Base-by-base conservation (phyloP, 2,888 invertebrate species). In the Leptura quadrifasciata region DNA sequence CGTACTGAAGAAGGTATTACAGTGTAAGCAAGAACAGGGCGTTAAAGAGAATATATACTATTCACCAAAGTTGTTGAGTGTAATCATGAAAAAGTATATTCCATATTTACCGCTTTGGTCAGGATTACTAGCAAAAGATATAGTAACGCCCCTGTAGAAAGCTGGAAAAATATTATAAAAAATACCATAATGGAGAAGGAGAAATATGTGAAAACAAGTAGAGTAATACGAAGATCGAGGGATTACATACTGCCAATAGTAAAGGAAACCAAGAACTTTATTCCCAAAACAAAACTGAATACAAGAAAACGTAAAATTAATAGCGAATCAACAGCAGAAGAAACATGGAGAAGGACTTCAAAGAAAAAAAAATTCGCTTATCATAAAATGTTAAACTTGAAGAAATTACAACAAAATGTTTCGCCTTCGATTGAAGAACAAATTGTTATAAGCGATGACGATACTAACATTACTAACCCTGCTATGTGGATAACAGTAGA, bases 31-130 rank as follows among this genome's bases (percentile, higher is more conserved):
- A 18, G 18, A 47, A 0, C 64, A 64, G 17, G 9, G 5, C 47
- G 21, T 12, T 10, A 8, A 64, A 20, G 2, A 6, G 18, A 39
- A 63, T 20, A 52, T 52, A 17, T 65, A 65, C 24, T 52, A 65
- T 52, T 67, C 64, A 39, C 39, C 35, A 15, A 47, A 68, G 9
- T n/a, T 68, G 17, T 55, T 57, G 10, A 68, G 55, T 8, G 10
- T 54, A 55, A 57, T 68, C 17, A 18, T 55, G 10, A 68, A 54
- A 54, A 54, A 55, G 31, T 68, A 68, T 55, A 68, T 68, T 54
- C 55, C 68, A 15, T 70, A 70, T 58, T 70, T 70, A 58, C 58
- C 70, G 6, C 20, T 70, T 20, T 70, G 70, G 70, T 70, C 57
- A 24, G 70, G 70, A 58, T 21, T 70, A 70, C 6, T 67, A 17